Evolutionary conservation across 2,888 invertebrate genomes (phyloP), one percentile per base, ranked within the genome.

Genomic region (Congeria kusceri): DNA sequence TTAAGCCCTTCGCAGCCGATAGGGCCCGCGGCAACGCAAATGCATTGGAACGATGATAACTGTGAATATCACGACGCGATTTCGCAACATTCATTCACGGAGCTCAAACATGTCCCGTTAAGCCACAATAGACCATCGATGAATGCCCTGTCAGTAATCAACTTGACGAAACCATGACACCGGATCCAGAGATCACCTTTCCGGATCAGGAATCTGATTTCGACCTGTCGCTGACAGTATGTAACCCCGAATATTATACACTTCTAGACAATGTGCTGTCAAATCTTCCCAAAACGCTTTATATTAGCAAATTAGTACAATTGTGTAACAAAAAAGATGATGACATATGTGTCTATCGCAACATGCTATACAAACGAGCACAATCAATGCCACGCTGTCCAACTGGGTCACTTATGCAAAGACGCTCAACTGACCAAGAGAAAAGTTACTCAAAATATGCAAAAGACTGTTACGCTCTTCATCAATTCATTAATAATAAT

Each of bases 271-370:
- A 65, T 20, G 18, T 28, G 3, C 65, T 65, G 5, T n/a, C 18
- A 29, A 65, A 65, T 25, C 25, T 27, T 15, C 65, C 65, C 25
- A 65, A 65, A 65, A 53, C 49, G 20, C n/a, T 47, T 13, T 65
- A 49, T 18, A 29, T 65, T 53, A 53, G 53, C 20, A 65, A 65
- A 65, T 53, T 65, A 9, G 20, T 53, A 5, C 23, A 47, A 29
- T 27, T 65, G n/a, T 28, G 28, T 23, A 11, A 29, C 11, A 18
- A 11, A 49, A 29, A 65, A 20, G 65, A 65, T 11, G 53, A 29
- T n/a, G 53, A 65, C 28, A 27, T 65, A 23, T 49, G 47, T 47
- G 29, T 65, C 18, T 65, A 65, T 20, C 11, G 65, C 25, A 65
- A 27, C 28, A 65, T 65, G 18, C 15, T 65, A 1, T 28, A 47